These are phyloP conservation scores for Cladorhizidae sp. DNA, from an alignment of 37 sponge, comb jelly and placozoan species.

Conservation along the genomic window DNA sequence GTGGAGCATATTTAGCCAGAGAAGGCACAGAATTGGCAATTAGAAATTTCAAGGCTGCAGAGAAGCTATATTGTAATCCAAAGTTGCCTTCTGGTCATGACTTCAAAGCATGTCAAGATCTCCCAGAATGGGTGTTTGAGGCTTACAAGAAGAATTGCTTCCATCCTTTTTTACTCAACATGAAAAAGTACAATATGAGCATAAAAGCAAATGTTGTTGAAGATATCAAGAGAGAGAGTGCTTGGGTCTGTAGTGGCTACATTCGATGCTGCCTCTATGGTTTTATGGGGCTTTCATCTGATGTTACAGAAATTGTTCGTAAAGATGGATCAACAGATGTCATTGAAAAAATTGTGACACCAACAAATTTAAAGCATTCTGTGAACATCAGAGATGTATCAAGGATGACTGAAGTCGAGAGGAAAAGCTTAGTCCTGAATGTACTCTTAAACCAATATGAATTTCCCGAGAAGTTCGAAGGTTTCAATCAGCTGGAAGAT, in stretches of 20 bases:
- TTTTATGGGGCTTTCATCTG: not conserved
- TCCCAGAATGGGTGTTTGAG: constrained; percentile 1
- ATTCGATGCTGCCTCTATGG: not conserved
- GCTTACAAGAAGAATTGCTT: not conserved
- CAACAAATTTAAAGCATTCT: too few species aligned
- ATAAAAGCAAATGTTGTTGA: not conserved
- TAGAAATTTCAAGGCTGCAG: not conserved
- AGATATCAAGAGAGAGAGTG: not conserved
- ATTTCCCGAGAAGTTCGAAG: not conserved
- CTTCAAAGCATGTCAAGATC: not conserved
- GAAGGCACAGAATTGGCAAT: not conserved
- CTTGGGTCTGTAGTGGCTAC: not conserved
- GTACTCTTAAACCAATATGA: too few species aligned
- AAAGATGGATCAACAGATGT: not conserved
- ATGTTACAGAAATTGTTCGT: not conserved
- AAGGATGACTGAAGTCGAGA: too few species aligned
- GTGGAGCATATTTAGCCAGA: not conserved
- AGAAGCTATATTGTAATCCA: not conserved
- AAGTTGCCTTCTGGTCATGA: not conserved
- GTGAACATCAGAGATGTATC: too few species aligned
- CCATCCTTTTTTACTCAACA: not conserved
- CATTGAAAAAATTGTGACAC: not conserved
- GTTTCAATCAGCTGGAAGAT: not conserved
- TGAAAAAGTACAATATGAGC: not conserved
- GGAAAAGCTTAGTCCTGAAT: too few species aligned